These are phyloP conservation scores for Euglossa dilemma DNA, from an alignment of 1,140 invertebrate genomes.

Conservation along the genomic window DNA sequence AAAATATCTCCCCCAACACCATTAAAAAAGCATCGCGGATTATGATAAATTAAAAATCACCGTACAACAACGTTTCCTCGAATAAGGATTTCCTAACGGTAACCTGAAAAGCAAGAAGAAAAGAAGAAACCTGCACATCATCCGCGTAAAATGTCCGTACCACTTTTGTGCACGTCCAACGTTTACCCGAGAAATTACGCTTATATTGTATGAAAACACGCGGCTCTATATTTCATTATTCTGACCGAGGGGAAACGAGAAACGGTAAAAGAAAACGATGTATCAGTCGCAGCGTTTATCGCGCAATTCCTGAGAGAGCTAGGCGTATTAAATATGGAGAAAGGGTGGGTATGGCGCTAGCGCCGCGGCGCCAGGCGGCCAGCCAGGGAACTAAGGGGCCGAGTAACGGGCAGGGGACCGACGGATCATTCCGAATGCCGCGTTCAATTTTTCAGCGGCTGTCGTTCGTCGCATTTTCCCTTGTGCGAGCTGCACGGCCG, in stretches of 20 bases:
- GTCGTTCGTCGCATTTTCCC: constrained; percentile 17
- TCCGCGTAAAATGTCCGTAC: too few relatives aligned
- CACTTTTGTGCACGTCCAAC: neutral
- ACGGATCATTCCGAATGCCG: neutral
- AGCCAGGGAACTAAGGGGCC: too few relatives aligned
- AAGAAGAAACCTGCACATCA: too few relatives aligned
- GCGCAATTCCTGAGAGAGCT: neutral
- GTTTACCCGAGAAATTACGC: neutral
- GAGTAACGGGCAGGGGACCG: too few relatives aligned
- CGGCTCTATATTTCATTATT: constrained; percentile 3
- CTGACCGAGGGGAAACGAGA: too few relatives aligned
- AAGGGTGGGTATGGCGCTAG: neutral
- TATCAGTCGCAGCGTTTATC: neutral
- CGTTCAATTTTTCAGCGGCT: constrained; percentile 50
- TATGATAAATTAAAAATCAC: too few relatives aligned
- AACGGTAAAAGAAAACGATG: neutral
- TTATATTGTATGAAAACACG: neutral
- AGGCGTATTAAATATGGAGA: constrained; percentile 25
- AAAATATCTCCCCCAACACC: too few relatives aligned
- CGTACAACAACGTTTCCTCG: too few relatives aligned
- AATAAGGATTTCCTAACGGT: too few relatives aligned
- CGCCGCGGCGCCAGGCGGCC: neutral
- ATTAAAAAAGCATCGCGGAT: too few relatives aligned
- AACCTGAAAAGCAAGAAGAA: too few relatives aligned
- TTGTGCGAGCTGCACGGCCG: constrained; percentile 6